Evolutionary conservation across 92 coral and sea anemone species (phyloP), one percentile per base, ranked within the genome.

Genomic region (Heteractis magnifica): DNA sequence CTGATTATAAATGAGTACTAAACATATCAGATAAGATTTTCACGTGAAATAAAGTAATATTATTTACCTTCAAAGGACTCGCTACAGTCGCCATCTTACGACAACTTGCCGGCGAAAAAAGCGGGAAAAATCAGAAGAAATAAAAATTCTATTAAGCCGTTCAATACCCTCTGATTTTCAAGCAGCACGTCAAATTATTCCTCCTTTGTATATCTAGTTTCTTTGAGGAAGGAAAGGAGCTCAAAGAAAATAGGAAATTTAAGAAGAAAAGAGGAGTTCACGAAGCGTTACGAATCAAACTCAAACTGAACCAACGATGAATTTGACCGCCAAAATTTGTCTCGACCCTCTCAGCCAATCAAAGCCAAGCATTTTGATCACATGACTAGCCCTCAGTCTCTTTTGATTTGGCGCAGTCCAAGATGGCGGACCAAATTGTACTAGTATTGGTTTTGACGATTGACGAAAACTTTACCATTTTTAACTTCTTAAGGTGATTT

Each of bases 241-340:
- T 7, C 49, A 26, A 68, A 68, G 14, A 68, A 26, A 12, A 41
- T 41, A 21, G 73, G 23, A 68, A 68, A 68, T 68, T 1, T 20
- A 18, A 14, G 23, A 7, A 68, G 14, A 68, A 9, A 26, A 26
- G 49, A 6, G 6, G 49, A 68, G 14, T 2, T 20, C 14, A 10
- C 73, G 48, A 68, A 68, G 9, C 73, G 44, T 68, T 26, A 2
- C 10, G 1, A 21, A 34, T 5, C 20, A 20, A 62, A n/a, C 21
- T 18, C 10, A 1, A 23, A 68, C 73, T 68, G 14, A 68, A 68
- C 73, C 44, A 68, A 20, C 15, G 71, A 53, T 9, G 6, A 68
- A 8, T 68, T 68, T 68, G 9, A 68, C 73, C 73, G 73, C 73
- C 73, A 68, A 68, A 68, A 68, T 68, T 68, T 26, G 73, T 23